phyloP scores from a whole-genome alignment of 2,797 vertebrate genomes.

The Carcharodon carcharias region DNA sequence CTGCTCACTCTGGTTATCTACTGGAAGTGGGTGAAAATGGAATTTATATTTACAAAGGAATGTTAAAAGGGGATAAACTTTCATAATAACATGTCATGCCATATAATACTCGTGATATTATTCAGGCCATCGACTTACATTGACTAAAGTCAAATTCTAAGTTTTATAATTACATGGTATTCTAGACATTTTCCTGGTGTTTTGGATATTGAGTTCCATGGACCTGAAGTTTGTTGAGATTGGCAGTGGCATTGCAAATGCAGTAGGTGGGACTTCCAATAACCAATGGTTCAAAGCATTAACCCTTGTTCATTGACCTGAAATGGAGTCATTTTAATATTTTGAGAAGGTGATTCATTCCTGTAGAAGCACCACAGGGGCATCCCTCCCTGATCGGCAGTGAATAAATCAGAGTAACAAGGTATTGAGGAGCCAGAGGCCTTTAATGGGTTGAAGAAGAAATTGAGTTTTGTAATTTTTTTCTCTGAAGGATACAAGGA shows the following conservation, averaged over 20 bases:
- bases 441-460: background rate
- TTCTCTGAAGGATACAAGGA: background rate
- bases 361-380: background rate
- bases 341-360: background rate
- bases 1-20: no score
- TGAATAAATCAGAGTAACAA: background rate
- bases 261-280: background rate
- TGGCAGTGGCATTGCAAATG: background rate
- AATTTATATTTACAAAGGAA: no score
- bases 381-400: background rate
- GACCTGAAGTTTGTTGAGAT: background rate
- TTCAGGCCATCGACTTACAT: no score
- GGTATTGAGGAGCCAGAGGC: background rate
- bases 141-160: no score
- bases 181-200: no score
- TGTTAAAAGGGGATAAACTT: no score
- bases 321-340: background rate
- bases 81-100: no score
- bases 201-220: background rate
- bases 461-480: background rate
- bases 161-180: no score
- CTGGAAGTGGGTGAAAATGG: no score
- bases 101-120: no score
- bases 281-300: background rate
- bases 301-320: background rate